Percentiles rank a stretch among this genome's conserved stretches.
phyloP scores from a whole-genome alignment of 2,113 vertebrate species.

The Antennarius striatus region DNA sequence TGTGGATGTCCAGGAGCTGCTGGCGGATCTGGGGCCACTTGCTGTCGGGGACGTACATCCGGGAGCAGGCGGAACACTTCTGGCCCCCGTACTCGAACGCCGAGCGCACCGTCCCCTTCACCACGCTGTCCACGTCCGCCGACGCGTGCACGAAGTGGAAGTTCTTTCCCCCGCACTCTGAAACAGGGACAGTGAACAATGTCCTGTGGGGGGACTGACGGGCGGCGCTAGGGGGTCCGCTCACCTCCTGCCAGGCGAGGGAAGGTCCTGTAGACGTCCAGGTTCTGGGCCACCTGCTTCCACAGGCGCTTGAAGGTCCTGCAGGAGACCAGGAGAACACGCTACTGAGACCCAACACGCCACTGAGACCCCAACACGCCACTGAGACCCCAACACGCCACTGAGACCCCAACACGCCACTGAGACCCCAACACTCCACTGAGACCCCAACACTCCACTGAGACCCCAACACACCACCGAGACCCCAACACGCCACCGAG shows the following conservation, averaged over 20 bases:
- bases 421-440: too few species aligned
- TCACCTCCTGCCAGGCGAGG: conserved; percentile 92
- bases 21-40: conserved; percentile 89
- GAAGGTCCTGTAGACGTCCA: conserved; percentile 89
- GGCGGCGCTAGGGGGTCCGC: neutral
- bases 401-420: too few species aligned
- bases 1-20: conserved; percentile 84
- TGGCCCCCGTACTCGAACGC: conserved; percentile 95
- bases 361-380: too few species aligned
- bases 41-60: conserved; percentile 88
- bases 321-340: conserved; percentile 4
- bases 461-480: too few species aligned
- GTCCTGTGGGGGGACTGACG: too few species aligned
- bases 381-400: too few species aligned
- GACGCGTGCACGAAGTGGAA: conserved; percentile 94
- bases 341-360: neutral
- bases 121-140: conserved; percentile 85
- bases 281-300: conserved; percentile 92
- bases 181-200: neutral
- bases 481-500: too few species aligned
- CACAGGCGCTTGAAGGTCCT: conserved; percentile 95
- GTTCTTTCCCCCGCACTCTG: conserved; percentile 98
- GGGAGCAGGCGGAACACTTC: conserved; percentile 96
- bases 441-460: too few species aligned
- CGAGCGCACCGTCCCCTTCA: conserved; percentile 89